Evolutionary conservation across 2,888 invertebrate species (phyloP).

Genomic region (Sinopyrophorus schimmeli): DNA sequence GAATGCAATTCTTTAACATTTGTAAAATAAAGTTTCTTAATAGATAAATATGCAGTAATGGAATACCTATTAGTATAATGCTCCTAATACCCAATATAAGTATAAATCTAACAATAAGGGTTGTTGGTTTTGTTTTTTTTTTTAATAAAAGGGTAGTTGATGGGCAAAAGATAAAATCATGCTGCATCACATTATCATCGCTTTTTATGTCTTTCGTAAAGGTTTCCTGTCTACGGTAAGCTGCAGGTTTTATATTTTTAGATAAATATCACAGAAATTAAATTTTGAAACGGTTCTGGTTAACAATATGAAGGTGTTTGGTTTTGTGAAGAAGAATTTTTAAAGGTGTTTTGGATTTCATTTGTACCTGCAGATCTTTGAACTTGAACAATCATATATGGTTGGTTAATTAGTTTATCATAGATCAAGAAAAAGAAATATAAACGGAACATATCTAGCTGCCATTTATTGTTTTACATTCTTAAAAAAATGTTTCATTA

Average conservation of each 20-base stretch:
- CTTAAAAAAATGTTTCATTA: too few relatives aligned
- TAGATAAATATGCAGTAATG: too few relatives aligned
- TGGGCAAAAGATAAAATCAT: slow-evolving; percentile 22
- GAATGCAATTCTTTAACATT: too few relatives aligned
- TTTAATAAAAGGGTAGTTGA: slow-evolving; percentile 19
- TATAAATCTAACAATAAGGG: too few relatives aligned
- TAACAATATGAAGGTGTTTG: slow-evolving; percentile 9
- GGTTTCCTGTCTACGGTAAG: slow-evolving; percentile 13
- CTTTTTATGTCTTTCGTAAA: slow-evolving; percentile 15
- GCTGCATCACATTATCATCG: slow-evolving; percentile 26
- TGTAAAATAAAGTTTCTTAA: too few relatives aligned
- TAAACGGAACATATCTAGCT: too few relatives aligned
- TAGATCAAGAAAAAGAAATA: too few relatives aligned
- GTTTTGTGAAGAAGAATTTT: slow-evolving; percentile 3
- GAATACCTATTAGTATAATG: too few relatives aligned
- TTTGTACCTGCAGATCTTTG: background rate
- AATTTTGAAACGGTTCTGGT: slow-evolving; percentile 2
- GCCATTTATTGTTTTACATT: too few relatives aligned
- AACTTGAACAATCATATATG: too few relatives aligned
- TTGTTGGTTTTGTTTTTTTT: slow-evolving; percentile 3
- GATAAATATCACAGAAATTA: slow-evolving; percentile 1
- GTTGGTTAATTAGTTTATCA: too few relatives aligned
- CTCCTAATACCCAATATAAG: background rate
- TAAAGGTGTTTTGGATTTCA: slow-evolving; percentile 3
- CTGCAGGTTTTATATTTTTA: slow-evolving; percentile 4